Conservation (phyloP, 2,113 vertebrate genomes). For the Paradisaea rubra region DNA sequence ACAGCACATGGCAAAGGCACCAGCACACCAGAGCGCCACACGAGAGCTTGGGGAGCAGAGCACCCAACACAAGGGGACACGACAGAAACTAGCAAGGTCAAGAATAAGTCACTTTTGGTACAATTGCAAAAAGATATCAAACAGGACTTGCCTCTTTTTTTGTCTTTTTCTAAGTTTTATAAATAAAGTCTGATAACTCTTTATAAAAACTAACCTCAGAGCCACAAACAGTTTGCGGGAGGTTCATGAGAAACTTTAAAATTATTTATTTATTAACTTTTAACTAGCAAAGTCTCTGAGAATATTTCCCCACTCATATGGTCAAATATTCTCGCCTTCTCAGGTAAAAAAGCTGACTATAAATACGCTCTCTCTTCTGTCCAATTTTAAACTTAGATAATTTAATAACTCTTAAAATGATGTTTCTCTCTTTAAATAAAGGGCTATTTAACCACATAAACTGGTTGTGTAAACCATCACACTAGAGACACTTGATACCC, state of each 20-base stretch:
- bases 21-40: slow-evolving; percentile 63
- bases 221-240: slow-evolving; percentile 85
- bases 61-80: slow-evolving; percentile 54
- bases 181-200: slow-evolving; percentile 91
- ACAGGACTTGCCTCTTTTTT: slow-evolving; percentile 75
- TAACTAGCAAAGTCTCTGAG: slow-evolving; percentile 86
- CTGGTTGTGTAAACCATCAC: slow-evolving; percentile 78
- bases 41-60: slow-evolving; percentile 12
- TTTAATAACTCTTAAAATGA: slow-evolving; percentile 78
- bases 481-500: slow-evolving; percentile 73
- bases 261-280: slow-evolving; percentile 70
- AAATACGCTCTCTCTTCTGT: slow-evolving; percentile 72
- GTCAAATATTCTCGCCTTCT: slow-evolving; percentile 77
- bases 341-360: slow-evolving; percentile 70
- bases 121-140: slow-evolving; percentile 96
- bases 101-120: slow-evolving; percentile 99
- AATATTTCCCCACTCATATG: slow-evolving; percentile 76
- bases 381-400: slow-evolving; percentile 76
- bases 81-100: slow-evolving; percentile 72
- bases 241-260: slow-evolving; percentile 82
- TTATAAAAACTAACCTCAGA: slow-evolving; percentile 90
- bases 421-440: slow-evolving; percentile 77
- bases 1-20: slow-evolving; percentile 68
- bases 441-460: slow-evolving; percentile 84
- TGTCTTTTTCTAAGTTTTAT: slow-evolving; percentile 82